These are phyloP conservation scores for Euborellia annulipes DNA, from an alignment of 1,140 invertebrate genomes.

Conservation along the genomic window DNA sequence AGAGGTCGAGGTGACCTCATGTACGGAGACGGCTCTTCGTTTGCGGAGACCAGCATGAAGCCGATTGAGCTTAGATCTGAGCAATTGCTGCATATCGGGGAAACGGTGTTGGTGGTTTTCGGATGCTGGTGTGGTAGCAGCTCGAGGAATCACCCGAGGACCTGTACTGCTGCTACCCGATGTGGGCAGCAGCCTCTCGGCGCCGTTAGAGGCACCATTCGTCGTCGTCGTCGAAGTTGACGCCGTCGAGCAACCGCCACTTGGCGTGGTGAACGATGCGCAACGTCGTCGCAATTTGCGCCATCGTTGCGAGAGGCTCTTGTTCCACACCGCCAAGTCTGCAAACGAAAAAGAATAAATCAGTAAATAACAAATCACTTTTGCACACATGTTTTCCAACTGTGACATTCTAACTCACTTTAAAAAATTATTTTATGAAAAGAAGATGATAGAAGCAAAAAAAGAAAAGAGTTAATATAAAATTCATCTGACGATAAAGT, in stretches of 20 bases:
- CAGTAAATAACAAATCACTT: too few species aligned
- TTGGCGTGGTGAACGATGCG: constrained; percentile 26
- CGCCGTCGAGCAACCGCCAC: constrained; percentile 25
- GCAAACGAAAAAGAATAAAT: constrained; percentile 31
- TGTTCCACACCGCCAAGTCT: constrained; percentile 54
- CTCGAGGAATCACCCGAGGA: neutral
- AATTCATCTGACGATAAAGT: too few species aligned
- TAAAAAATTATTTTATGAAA: too few species aligned
- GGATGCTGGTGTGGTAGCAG: neutral
- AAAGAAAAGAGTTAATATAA: too few species aligned
- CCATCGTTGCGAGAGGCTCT: constrained; percentile 56
- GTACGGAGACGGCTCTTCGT: constrained; percentile 43
- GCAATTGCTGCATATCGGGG: constrained; percentile 38
- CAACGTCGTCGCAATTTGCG: constrained; percentile 46
- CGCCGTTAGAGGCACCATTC: too few species aligned
- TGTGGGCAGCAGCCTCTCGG: too few species aligned
- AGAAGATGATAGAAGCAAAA: too few species aligned
- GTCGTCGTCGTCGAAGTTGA: neutral
- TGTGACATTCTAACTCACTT: too few species aligned
- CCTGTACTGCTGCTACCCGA: too few species aligned
- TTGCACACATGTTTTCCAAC: too few species aligned
- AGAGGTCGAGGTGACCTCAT: constrained; percentile 41
- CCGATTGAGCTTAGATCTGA: constrained; percentile 44
- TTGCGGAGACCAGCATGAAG: constrained; percentile 46
- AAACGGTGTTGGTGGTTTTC: constrained; percentile 21